Conservation (phyloP, 2,888 invertebrate genomes). For the Lapara coniferarum region DNA sequence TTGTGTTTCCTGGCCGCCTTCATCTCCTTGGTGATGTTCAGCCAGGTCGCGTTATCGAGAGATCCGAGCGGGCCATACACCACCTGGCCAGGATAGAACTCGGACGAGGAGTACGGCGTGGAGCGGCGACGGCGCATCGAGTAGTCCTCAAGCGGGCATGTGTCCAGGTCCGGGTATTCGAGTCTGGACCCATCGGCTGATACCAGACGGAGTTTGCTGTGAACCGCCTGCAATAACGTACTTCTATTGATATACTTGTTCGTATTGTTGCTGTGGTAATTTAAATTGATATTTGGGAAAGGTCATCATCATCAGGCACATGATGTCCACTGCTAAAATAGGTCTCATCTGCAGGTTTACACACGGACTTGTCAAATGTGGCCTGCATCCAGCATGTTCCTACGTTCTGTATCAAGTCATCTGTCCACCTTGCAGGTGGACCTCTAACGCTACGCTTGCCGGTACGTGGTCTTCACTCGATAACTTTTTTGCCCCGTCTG, state of each 20-base stretch:
- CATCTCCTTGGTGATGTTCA: slow-evolving; percentile 89
- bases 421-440: too few species aligned
- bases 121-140: slow-evolving; percentile 86
- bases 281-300: too few species aligned
- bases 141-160: slow-evolving; percentile 88
- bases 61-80: slow-evolving; percentile 89
- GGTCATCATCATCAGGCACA: too few species aligned
- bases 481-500: too few species aligned
- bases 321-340: too few species aligned
- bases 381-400: too few species aligned
- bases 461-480: too few species aligned
- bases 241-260: neutral
- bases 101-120: slow-evolving; percentile 75
- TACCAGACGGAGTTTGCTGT: slow-evolving; percentile 86
- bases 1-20: slow-evolving; percentile 85
- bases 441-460: too few species aligned
- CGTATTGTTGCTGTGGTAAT: neutral
- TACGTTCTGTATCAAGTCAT: too few species aligned
- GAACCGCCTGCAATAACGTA: slow-evolving; percentile 75
- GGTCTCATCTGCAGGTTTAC: too few species aligned
- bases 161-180: slow-evolving; percentile 86
- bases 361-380: too few species aligned
- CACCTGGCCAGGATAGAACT: slow-evolving; percentile 81
- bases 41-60: slow-evolving; percentile 91
- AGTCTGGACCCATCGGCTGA: slow-evolving; percentile 87